Percentiles rank a stretch among this genome's conserved stretches.
Conservation (phyloP, 2,888 invertebrate genomes). For the Chaetoderma sp. region DNA sequence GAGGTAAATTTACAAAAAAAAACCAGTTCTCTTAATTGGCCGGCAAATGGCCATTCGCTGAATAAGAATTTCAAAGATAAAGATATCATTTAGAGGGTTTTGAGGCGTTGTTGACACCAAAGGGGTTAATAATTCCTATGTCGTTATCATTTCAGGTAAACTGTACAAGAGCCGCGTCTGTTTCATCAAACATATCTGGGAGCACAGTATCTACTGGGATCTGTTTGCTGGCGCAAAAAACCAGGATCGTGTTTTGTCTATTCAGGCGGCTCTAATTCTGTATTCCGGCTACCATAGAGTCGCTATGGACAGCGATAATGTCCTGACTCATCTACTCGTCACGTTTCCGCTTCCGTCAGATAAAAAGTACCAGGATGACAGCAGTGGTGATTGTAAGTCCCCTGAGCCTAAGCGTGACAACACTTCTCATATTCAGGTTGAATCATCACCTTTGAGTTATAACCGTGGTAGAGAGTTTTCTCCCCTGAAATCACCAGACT, state of each 20-base stretch:
- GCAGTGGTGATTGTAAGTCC: background rate
- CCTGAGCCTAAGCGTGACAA: slow-evolving; percentile 1
- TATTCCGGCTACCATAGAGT: slow-evolving; percentile 43
- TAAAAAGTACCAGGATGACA: slow-evolving; percentile 19
- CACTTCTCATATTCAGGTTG: too few relatives aligned
- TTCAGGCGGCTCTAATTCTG: slow-evolving; percentile 64
- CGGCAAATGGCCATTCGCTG: too few relatives aligned
- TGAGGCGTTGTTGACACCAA: too few relatives aligned
- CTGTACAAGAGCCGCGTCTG: slow-evolving; percentile 65
- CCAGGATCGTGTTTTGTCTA: slow-evolving; percentile 62
- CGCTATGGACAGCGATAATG: slow-evolving; percentile 23
- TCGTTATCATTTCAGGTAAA: slow-evolving; percentile 51
- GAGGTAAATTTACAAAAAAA: too few relatives aligned
- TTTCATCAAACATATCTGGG: slow-evolving; percentile 65
- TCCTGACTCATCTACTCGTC: slow-evolving; percentile 48
- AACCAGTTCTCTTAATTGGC: too few relatives aligned
- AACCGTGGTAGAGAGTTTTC: too few relatives aligned
- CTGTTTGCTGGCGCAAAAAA: slow-evolving; percentile 60
- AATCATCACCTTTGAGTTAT: too few relatives aligned
- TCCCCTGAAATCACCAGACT: too few relatives aligned
- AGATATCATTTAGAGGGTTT: too few relatives aligned
- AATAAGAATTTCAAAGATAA: too few relatives aligned
- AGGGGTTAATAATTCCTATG: background rate
- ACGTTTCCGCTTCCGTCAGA: slow-evolving; percentile 47
- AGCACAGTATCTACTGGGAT: slow-evolving; percentile 65